A percentile compares a stretch with the other conserved stretches of the same genome.
Conservation (phyloP, 2,113 vertebrate species). For the Camelus dromedarius region DNA sequence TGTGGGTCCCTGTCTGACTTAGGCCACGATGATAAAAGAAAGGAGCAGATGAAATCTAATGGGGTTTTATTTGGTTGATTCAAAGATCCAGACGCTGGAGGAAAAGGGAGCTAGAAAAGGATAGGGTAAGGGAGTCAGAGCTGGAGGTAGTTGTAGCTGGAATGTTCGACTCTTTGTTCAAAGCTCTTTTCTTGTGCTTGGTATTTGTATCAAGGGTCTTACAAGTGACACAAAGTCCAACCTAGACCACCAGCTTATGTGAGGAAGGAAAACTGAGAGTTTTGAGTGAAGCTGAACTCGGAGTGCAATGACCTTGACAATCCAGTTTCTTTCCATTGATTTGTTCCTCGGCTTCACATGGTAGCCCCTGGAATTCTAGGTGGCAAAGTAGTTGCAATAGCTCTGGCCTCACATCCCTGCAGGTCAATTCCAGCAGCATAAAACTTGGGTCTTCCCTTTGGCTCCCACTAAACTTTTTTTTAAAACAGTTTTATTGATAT, state of each 20-base stretch:
- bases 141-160: background rate
- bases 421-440: background rate
- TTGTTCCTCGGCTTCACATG: rapidly evolving
- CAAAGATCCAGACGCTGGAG: background rate
- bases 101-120: no score
- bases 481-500: background rate
- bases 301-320: background rate
- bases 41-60: background rate
- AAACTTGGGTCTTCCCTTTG: background rate
- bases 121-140: background rate
- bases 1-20: background rate
- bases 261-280: background rate
- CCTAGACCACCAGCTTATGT: background rate
- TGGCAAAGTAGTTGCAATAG: background rate
- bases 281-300: background rate
- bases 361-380: background rate
- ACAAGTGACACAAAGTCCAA: background rate
- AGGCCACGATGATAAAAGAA: background rate
- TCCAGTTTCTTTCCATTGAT: background rate
- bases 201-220: background rate
- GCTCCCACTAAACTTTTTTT: background rate
- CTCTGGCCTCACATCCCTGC: no score
- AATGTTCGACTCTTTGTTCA: background rate
- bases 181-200: background rate
- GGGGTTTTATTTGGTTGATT: background rate